Conservation (phyloP, 1,140 invertebrate genomes). For the Temnothorax nylanderi region DNA sequence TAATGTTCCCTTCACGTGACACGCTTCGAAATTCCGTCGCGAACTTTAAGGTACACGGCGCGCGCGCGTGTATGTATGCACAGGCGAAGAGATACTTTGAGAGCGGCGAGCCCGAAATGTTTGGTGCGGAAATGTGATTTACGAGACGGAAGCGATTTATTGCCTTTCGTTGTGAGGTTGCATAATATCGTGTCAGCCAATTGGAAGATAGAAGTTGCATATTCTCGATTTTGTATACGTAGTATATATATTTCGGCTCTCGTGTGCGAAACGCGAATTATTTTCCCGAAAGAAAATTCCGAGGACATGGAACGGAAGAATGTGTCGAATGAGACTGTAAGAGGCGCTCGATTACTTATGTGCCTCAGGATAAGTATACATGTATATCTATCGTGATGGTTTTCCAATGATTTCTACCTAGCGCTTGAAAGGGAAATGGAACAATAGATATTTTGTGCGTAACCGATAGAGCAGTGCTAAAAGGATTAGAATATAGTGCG, state of each 20-base stretch:
- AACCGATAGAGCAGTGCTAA: conserved; percentile 32
- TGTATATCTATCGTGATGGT: not conserved
- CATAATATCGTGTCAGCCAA: conserved; percentile 52
- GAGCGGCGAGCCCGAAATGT: conserved; percentile 42
- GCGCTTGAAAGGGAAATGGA: not conserved
- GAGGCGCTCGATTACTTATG: not conserved
- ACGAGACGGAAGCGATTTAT: conserved; percentile 56
- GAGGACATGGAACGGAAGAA: not conserved
- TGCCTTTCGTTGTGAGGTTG: conserved; percentile 32
- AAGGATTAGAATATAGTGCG: conserved; percentile 48
- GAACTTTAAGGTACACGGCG: conserved; percentile 21
- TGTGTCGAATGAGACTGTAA: conserved; percentile 19
- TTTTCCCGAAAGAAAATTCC: not conserved
- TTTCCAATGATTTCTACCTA: conserved; percentile 24
- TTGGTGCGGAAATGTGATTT: conserved; percentile 47
- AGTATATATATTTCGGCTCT: not conserved
- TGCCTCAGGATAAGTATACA: conserved; percentile 26
- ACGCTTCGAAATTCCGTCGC: conserved; percentile 42
- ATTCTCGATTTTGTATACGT: not conserved
- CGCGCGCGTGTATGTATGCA: not conserved
- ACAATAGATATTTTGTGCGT: not conserved
- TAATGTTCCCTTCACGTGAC: conserved; percentile 42
- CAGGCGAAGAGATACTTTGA: conserved; percentile 18
- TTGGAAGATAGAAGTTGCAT: conserved; percentile 38
- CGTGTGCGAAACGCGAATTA: not conserved